Evolutionary conservation across 2,113 vertebrate genomes (phyloP).

Genomic region (Rhineura floridana): DNA sequence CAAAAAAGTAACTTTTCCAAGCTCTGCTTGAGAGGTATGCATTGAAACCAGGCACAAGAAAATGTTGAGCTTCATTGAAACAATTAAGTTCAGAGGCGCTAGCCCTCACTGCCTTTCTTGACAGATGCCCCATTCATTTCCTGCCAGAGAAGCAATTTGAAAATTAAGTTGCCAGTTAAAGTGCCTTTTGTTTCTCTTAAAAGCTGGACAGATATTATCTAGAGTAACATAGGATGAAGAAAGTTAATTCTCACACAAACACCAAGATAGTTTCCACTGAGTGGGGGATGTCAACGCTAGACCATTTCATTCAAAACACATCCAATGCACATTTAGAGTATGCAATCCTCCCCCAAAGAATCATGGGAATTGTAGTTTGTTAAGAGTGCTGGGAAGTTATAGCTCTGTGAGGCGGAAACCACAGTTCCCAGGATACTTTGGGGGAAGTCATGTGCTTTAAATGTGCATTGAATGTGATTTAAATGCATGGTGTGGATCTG

Average conservation of each 20-base stretch:
- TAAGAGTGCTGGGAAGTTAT: too few relatives aligned
- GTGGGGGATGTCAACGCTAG: not conserved
- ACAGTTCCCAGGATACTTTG: too few relatives aligned
- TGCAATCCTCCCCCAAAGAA: too few relatives aligned
- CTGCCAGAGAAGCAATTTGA: constrained; percentile 4
- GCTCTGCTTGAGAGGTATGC: not conserved
- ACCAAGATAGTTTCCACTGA: not conserved
- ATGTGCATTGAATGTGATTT: too few relatives aligned
- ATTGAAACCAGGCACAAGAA: not conserved
- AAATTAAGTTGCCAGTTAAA: not conserved
- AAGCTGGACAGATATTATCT: not conserved
- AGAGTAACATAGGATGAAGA: not conserved
- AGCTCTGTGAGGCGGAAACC: too few relatives aligned
- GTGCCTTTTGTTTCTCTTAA: not conserved
- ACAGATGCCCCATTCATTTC: not conserved
- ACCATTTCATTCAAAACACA: not conserved
- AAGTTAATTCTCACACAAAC: not conserved
- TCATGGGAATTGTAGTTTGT: too few relatives aligned
- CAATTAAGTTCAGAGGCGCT: not conserved
- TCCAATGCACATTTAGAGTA: too few relatives aligned
- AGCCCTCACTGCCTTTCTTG: not conserved
- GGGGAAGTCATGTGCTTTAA: too few relatives aligned
- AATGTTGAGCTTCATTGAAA: not conserved
- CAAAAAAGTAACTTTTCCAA: too few relatives aligned
- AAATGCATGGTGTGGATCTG: too few relatives aligned